Conservation (phyloP, 1,140 invertebrate genomes). For the Oryctes rhinoceros region DNA sequence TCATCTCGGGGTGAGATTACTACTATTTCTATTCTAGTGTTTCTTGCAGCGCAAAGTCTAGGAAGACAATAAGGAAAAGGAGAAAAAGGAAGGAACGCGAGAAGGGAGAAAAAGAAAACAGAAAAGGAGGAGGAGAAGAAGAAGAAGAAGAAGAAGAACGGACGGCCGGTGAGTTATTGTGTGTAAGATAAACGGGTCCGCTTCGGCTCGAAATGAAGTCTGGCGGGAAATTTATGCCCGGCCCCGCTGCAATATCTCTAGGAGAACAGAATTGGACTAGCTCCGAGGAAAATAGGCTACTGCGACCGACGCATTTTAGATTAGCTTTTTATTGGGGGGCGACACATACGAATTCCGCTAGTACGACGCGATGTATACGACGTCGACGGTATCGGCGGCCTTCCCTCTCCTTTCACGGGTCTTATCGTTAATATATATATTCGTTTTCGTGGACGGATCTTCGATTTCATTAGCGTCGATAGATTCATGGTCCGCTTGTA, state of each 20-base stretch:
- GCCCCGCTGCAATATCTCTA: slow-evolving; percentile 61
- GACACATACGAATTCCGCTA: slow-evolving; percentile 38
- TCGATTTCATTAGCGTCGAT: slow-evolving; percentile 26
- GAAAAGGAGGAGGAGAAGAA: not conserved
- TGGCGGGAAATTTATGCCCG: slow-evolving; percentile 61
- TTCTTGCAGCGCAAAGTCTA: slow-evolving; percentile 56
- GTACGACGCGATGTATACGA: slow-evolving; percentile 1
- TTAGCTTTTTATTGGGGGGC: slow-evolving; percentile 59
- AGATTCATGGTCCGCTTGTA: not conserved
- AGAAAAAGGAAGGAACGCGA: slow-evolving; percentile 52
- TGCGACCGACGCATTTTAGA: slow-evolving; percentile 59
- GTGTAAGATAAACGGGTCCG: slow-evolving; percentile 62
- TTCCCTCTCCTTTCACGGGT: not conserved
- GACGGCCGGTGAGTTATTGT: slow-evolving; percentile 61
- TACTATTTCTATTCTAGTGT: slow-evolving; percentile 59
- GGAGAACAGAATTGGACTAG: slow-evolving; percentile 60
- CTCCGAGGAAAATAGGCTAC: slow-evolving; percentile 58
- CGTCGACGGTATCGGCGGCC: slow-evolving; percentile 15
- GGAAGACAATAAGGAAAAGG: slow-evolving; percentile 60
- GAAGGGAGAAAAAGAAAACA: not conserved
- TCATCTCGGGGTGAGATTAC: slow-evolving; percentile 59
- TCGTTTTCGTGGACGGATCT: slow-evolving; percentile 14
- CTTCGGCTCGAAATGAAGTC: slow-evolving; percentile 62
- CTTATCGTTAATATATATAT: slow-evolving; percentile 30
- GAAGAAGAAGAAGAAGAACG: slow-evolving; percentile 57